Percentiles rank a stretch among this genome's conserved stretches.
Evolutionary conservation across 2,888 invertebrate genomes (phyloP).

Genomic region (Zaprionus obscuricornis): DNA sequence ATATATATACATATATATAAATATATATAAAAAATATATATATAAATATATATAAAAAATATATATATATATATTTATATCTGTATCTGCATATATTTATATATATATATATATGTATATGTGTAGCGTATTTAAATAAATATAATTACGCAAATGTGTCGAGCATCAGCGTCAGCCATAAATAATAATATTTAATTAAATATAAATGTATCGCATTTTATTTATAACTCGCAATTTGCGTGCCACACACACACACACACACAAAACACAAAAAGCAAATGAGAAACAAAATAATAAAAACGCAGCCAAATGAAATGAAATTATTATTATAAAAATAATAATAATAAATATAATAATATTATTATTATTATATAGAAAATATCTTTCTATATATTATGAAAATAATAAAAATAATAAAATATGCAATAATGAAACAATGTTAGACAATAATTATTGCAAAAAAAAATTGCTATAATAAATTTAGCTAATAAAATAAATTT

Average conservation of each 20-base stretch:
- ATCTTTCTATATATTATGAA: slow-evolving; percentile 1
- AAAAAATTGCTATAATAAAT: slow-evolving; percentile 50
- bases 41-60: not conserved
- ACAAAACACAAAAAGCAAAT: slow-evolving; percentile 34
- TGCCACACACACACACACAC: too few species aligned
- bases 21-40: slow-evolving; percentile 9
- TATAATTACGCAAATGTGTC: slow-evolving; percentile 61
- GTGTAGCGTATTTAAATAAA: slow-evolving; percentile 56
- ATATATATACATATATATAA: slow-evolving; percentile 7
- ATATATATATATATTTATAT: too few species aligned
- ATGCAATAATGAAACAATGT: too few species aligned
- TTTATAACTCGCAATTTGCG: slow-evolving; percentile 51
- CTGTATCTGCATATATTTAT: slow-evolving; percentile 36
- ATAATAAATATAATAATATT: slow-evolving; percentile 6
- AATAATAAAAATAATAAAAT: slow-evolving; percentile 21
- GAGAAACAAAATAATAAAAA: slow-evolving; percentile 40
- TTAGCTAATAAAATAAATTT: slow-evolving; percentile 58
- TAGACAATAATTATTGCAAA: slow-evolving; percentile 52
- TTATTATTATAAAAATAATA: slow-evolving; percentile 21
- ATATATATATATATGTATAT: slow-evolving; percentile 69
- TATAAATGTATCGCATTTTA: slow-evolving; percentile 61
- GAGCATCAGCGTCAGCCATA: slow-evolving; percentile 47
- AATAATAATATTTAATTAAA: slow-evolving; percentile 77
- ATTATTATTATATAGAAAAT: slow-evolving; percentile 11
- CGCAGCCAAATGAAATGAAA: slow-evolving; percentile 42